Base-by-base conservation (phyloP, 2,113 vertebrate genomes). In the Ailuropoda melanoleuca region DNA sequence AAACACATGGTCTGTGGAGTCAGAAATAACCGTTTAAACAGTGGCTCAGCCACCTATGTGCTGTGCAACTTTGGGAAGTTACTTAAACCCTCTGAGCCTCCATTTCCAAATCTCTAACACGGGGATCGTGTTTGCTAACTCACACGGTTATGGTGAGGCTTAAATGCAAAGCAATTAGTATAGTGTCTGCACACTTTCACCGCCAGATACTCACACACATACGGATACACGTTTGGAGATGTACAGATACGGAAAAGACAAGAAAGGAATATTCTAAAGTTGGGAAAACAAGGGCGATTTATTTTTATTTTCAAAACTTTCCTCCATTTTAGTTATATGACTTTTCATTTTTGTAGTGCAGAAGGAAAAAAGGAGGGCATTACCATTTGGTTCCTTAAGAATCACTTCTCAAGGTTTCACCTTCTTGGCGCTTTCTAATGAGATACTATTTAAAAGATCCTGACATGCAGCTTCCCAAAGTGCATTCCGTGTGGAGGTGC, bases 221-320 rank as follows among this genome's bases (percentile, higher is more conserved):
- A 37, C 46, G 14, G 17, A 70, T 46, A 24, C 37, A 48, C 17
- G 70, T 78, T 68, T 87, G 90, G 48, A 84, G 13, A 31, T 31
- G 1, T 29, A 12, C 1, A 72, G 60, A 66, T 58, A 72, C 6
- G n/a, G 39, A 78, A 88, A 88, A 94, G 60, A 88, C 18, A 72
- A 58, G 90, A 64, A 70, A 55, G 26, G 26, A n/a, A 74, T 4
- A 72, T 78, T 83, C 74, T 62, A 39, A 58, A 82, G 37, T 75
- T 95, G 66, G 89, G 60, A 90, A 95, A 70, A 78, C 23, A 90
- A 58, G n/a, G 8, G 37, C 56, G 37, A 87, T 31, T 77, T 58
- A 39, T 58, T 92, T 15, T 14, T 93, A 53, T 74, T 94, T 96
- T 96, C 66, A 75, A 85, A 72, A 93, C 7, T 15, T 66, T 55